phyloP scores from a whole-genome alignment of 2,888 invertebrate genomes.

The Oscheius sp. region DNA sequence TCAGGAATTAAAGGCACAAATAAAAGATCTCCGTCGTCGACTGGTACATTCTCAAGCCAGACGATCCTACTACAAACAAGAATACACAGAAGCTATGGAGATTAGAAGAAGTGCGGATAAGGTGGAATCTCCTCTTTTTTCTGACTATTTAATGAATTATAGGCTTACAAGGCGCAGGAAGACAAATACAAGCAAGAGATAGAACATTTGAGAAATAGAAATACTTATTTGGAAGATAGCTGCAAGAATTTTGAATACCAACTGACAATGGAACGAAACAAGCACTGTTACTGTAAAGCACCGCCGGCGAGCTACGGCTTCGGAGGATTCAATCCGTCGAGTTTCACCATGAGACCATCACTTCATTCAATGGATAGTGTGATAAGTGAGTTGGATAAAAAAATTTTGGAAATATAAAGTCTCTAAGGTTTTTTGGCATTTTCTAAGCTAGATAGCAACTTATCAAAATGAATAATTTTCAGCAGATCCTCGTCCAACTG shows the following conservation, averaged over 20 bases:
- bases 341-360: no score
- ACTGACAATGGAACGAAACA: not conserved
- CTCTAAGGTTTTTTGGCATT: not conserved
- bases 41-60: not conserved
- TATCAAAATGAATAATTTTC: not conserved
- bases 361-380: no score
- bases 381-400: no score
- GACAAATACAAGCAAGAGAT: conserved; percentile 2
- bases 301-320: no score
- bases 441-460: no score
- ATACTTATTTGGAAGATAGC: no score
- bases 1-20: not conserved
- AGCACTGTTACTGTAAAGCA: no score
- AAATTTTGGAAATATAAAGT: not conserved
- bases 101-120: not conserved
- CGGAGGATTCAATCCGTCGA: no score
- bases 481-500: conserved; percentile 21
- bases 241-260: no score
- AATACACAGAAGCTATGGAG: not conserved
- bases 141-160: not conserved
- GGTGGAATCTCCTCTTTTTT: not conserved
- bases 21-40: not conserved
- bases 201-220: no score
- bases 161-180: not conserved
- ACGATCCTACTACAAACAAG: not conserved